Evolutionary conservation across 2,888 invertebrate genomes (phyloP).

Genomic region (Rhabditoides inermis): DNA sequence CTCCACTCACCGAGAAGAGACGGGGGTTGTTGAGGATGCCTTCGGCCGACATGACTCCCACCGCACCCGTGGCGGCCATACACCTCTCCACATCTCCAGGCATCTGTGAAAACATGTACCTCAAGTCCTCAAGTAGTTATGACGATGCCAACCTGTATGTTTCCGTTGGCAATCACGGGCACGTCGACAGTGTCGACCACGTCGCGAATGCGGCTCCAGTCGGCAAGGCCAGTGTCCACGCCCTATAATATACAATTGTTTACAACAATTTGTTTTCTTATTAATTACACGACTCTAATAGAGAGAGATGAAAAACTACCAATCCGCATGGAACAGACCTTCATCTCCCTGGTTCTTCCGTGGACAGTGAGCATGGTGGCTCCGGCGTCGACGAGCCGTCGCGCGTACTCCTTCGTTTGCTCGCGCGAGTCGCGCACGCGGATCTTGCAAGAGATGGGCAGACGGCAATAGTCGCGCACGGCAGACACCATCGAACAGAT

Average conservation of each 20-base stretch:
- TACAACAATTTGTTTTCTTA: too few relatives aligned
- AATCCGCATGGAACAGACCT: slow-evolving; percentile 4
- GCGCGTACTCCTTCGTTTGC: slow-evolving; percentile 80
- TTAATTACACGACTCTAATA: too few relatives aligned
- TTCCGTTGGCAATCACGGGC: slow-evolving; percentile 94
- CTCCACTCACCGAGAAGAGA: slow-evolving; percentile 60
- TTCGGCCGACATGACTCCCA: slow-evolving; percentile 65
- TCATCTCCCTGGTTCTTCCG: slow-evolving; percentile 75
- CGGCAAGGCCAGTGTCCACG: slow-evolving; percentile 83
- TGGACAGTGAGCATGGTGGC: slow-evolving; percentile 83
- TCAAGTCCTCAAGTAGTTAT: too few relatives aligned
- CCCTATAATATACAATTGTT: too few relatives aligned
- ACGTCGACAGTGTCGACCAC: slow-evolving; percentile 78
- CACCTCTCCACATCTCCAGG: slow-evolving; percentile 77
- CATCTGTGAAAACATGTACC: slow-evolving; percentile 67
- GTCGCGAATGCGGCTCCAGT: slow-evolving; percentile 83
- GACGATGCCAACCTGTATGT: slow-evolving; percentile 73
- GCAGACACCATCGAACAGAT: slow-evolving; percentile 45
- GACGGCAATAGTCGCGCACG: slow-evolving; percentile 33
- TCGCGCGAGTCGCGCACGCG: slow-evolving; percentile 73
- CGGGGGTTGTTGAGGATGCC: slow-evolving; percentile 96
- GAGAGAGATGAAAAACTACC: not conserved
- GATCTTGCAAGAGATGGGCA: slow-evolving; percentile 94
- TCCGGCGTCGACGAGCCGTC: slow-evolving; percentile 82
- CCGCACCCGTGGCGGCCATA: slow-evolving; percentile 74